Conservation (phyloP, 2,888 invertebrate genomes). For the Operophtera brumata region DNA sequence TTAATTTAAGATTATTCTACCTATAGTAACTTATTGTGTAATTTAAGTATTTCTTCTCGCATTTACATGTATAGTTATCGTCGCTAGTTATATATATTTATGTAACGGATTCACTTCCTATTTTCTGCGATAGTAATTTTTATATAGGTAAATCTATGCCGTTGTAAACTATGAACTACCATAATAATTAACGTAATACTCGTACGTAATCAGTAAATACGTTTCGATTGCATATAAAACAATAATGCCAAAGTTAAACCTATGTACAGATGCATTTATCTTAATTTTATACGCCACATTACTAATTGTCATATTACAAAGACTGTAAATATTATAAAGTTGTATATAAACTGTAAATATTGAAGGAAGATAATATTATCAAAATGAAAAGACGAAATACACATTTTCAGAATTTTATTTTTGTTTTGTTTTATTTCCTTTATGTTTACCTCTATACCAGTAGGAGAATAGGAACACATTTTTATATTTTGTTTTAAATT, state of each 20-base stretch:
- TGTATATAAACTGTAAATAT: slow-evolving; percentile 73
- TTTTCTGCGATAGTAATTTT: slow-evolving; percentile 76
- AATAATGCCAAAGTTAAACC: slow-evolving; percentile 78
- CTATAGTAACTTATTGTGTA: slow-evolving; percentile 65
- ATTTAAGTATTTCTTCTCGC: slow-evolving; percentile 44
- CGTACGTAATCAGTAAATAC: slow-evolving; percentile 29
- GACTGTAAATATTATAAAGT: slow-evolving; percentile 70
- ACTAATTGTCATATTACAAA: slow-evolving; percentile 49
- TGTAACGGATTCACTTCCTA: slow-evolving; percentile 66
- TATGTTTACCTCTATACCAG: slow-evolving; percentile 28
- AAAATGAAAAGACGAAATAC: slow-evolving; percentile 68
- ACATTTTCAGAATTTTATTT: slow-evolving; percentile 73
- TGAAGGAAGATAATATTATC: slow-evolving; percentile 50
- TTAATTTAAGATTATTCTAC: slow-evolving; percentile 62
- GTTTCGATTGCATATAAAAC: slow-evolving; percentile 41
- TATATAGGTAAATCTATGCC: slow-evolving; percentile 43
- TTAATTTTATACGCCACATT: slow-evolving; percentile 54
- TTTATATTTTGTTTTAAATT: slow-evolving; percentile 12
- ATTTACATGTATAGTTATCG: slow-evolving; percentile 65
- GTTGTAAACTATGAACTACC: slow-evolving; percentile 58
- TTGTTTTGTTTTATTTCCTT: slow-evolving; percentile 73
- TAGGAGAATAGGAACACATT: slow-evolving; percentile 1
- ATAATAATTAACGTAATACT: slow-evolving; percentile 31
- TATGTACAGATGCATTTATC: slow-evolving; percentile 73
- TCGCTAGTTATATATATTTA: slow-evolving; percentile 55